A percentile compares a stretch with the other conserved stretches of the same genome.
phyloP scores from a whole-genome alignment of 2,797 vertebrate genomes.

The Chelon auratus region DNA sequence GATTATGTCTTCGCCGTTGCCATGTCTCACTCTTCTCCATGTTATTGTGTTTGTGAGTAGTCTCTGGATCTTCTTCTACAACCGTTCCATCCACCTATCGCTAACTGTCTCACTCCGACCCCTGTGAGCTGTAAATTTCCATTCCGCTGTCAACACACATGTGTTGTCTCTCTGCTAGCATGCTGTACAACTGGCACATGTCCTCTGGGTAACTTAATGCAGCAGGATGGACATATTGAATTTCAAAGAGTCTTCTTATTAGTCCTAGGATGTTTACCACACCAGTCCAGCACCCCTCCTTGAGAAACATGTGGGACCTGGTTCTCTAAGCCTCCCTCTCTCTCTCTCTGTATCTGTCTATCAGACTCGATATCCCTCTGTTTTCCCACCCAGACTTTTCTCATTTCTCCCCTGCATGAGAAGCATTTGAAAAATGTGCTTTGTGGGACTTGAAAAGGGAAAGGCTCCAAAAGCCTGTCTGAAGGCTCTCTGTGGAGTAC shows the following conservation, averaged over 20 bases:
- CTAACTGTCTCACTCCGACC: not conserved
- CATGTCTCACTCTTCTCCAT: conserved; percentile 17
- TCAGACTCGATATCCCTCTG: conserved; percentile 24
- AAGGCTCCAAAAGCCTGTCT: conserved; percentile 53
- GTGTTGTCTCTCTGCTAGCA: conserved; percentile 21
- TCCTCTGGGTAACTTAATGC: conserved; percentile 22
- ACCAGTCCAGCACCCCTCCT: conserved; percentile 32
- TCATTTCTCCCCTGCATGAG: conserved; percentile 59
- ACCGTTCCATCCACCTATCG: not conserved
- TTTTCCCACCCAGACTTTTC: conserved; percentile 52
- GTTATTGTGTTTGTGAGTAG: conserved; percentile 6
- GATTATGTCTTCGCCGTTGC: conserved; percentile 28
- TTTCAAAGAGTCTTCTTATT: conserved; percentile 56
- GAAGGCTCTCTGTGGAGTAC: conserved; percentile 34
- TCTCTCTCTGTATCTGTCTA: conserved; percentile 8
- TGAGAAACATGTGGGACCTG: conserved; percentile 56
- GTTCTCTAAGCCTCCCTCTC: conserved; percentile 15
- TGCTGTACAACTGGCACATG: conserved; percentile 15
- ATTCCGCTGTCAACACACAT: conserved; percentile 9
- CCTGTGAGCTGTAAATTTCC: conserved; percentile 27
- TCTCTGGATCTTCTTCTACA: not conserved
- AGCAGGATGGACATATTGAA: conserved; percentile 26
- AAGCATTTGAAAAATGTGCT: conserved; percentile 77
- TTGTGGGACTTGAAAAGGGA: conserved; percentile 64
- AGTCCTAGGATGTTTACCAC: conserved; percentile 49